Evolutionary conservation across 1,140 invertebrate species (phyloP), one percentile per base, ranked within the genome.

Genomic region (Brachionus calyciflorus): DNA sequence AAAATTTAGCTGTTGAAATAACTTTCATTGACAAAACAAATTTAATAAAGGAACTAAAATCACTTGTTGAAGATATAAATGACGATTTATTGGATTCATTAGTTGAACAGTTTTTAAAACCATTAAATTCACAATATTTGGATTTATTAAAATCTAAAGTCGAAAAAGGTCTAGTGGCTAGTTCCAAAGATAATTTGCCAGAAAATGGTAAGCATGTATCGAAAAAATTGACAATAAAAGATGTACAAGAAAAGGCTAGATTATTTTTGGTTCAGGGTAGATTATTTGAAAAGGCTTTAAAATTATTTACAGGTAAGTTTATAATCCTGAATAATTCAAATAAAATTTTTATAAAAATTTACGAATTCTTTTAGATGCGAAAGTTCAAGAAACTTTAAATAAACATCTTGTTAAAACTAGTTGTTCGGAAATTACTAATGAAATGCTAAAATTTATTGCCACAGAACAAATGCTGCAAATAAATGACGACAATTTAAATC

Each of bases 261-360:
- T 86, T 89, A 19, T 82, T 93, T 10, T 86, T 87, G 80, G 81
- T 88, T 55, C 92, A 93, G 81, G 89, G 93, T 33, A 88, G 89
- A 78, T 84, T 94, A 19, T 95, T 92, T 86, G 91, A 94, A 75
- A 94, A 93, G 84, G 92, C 91, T 4, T 85, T 93, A 0, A 93
- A 92, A 82, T 83, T 86, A 51, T 87, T 89, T 80, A 87, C 73
- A 79, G 84, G 84, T 87, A 78, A 80, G n/a, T n/a, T n/a, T n/a
- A n/a, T n/a, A n/a, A n/a, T n/a, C n/a, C n/a, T n/a, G 78, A 12
- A 21, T 28, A 48, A 26, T 7, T 70, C 21, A 6, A 12, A 12
- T 19, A n/a, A 48, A 48, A 48, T 21, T 46, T 17, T n/a, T 41
- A 41, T 17, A 26, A 24, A 44, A 69, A 9, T 37, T 60, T 37